phyloP scores from a whole-genome alignment of 2,888 invertebrate species.

The Tenodera sinensis region DNA sequence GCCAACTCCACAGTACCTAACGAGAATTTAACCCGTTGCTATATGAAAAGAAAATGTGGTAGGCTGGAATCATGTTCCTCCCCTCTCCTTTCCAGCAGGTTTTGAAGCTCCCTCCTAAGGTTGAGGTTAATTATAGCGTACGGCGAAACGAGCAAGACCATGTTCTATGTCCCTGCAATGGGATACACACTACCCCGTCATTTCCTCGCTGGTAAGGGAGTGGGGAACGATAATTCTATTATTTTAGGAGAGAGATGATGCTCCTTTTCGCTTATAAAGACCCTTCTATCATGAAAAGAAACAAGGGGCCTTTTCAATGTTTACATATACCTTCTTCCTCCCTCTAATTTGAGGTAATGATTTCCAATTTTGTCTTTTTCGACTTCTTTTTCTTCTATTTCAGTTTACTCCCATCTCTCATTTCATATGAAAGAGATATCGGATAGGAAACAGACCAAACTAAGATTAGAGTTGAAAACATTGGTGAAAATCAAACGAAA shows the following conservation, averaged over 20 bases:
- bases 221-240: conserved; percentile 29
- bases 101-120: conserved; percentile 10
- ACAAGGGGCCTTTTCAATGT: conserved; percentile 24
- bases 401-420: too few species aligned
- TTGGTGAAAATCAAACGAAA: too few species aligned
- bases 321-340: conserved; percentile 25
- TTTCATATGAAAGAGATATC: too few species aligned
- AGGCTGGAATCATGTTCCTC: not conserved
- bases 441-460: too few species aligned
- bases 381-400: not conserved
- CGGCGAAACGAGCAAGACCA: conserved; percentile 1
- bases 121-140: conserved; percentile 26
- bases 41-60: not conserved
- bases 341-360: conserved; percentile 28
- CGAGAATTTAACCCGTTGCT: not conserved
- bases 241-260: conserved; percentile 24
- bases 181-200: conserved; percentile 21
- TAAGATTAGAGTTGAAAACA: too few species aligned
- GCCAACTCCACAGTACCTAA: not conserved
- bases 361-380: conserved; percentile 16
- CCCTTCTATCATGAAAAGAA: not conserved
- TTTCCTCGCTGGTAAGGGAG: not conserved
- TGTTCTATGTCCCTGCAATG: not conserved
- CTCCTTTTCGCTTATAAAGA: conserved; percentile 7
- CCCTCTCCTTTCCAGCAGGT: not conserved